Conservation (phyloP, 2,888 invertebrate species). For the Lathronympha strigana region DNA sequence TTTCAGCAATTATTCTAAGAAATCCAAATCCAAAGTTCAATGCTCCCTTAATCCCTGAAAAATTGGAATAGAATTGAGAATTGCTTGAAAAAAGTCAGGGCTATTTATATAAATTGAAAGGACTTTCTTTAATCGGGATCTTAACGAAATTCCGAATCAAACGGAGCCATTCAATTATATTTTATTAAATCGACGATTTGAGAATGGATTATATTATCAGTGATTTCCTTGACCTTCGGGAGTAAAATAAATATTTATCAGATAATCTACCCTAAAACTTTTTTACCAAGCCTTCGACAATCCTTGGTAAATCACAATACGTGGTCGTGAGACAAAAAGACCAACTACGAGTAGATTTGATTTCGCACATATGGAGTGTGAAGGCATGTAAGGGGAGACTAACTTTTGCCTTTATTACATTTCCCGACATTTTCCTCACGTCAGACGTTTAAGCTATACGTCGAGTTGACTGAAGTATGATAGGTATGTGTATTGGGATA, state of each 20-base stretch:
- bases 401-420: slow-evolving; percentile 35
- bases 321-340: slow-evolving; percentile 39
- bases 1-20: too few species aligned
- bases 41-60: too few species aligned
- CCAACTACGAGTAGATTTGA: slow-evolving; percentile 39
- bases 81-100: background rate
- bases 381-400: slow-evolving; percentile 34
- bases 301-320: slow-evolving; percentile 29
- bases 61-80: background rate
- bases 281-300: slow-evolving; percentile 17
- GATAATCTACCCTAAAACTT: background rate
- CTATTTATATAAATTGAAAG: slow-evolving; percentile 2
- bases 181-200: slow-evolving; percentile 12
- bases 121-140: background rate
- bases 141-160: slow-evolving; percentile 26
- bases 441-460: background rate
- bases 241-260: background rate
- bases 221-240: background rate
- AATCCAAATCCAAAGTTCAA: too few species aligned
- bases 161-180: slow-evolving; percentile 21
- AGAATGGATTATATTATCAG: slow-evolving; percentile 17
- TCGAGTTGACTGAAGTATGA: background rate
- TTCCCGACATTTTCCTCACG: slow-evolving; percentile 10
- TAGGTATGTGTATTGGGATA: too few species aligned
- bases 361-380: slow-evolving; percentile 44